Base-by-base conservation (phyloP, 2,888 invertebrate species). In the Plagodis dolabraria region DNA sequence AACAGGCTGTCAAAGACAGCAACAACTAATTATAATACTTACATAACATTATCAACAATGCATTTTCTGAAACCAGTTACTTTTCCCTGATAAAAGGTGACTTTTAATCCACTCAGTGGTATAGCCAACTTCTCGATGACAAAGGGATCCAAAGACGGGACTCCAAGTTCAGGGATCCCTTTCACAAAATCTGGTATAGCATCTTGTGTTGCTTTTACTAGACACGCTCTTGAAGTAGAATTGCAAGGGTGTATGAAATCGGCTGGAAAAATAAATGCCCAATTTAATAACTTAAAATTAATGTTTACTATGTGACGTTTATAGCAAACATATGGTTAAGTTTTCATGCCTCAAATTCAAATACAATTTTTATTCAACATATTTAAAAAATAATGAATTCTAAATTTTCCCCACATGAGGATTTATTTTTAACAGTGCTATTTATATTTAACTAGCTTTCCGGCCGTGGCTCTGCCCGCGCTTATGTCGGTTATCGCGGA, bases 161-260 rank as follows among this genome's bases (percentile, higher is more conserved):
- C 76, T 9, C 76, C 81, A 0, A 92, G 78, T 6, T 80, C 52
- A 0, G 89, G 87, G 0, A 86, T 74, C 0, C 92, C 92, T 53
- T 87, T 86, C 1, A 91, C 91, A 44, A 92, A 92, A 0, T 81
- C 74, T 7, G 89, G 90, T 0, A 92, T 74, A 0, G 92, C 91
- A 2, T 81, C 72, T 64, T 88, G 89, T 4, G 90, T 86, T 2
- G 92, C 64, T 68, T 82, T 82, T 2, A 88, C 64, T 0, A 92
- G 69, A 44, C 92, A 92, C 53, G 72, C 82, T 50, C 76, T 72
- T 6, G 79, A 76, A 0, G 91, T 88, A 0, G 71, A 79, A 49
- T 86, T 86, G 71, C 92, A 92, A 0, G 90, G 89, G 40, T 79
- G 82, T 45, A 92, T 92, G 68, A 59, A 92, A 68, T 91, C 88